These are phyloP conservation scores for Epicampocera succincta DNA, from an alignment of 2,888 invertebrate species.

Conservation along the genomic window DNA sequence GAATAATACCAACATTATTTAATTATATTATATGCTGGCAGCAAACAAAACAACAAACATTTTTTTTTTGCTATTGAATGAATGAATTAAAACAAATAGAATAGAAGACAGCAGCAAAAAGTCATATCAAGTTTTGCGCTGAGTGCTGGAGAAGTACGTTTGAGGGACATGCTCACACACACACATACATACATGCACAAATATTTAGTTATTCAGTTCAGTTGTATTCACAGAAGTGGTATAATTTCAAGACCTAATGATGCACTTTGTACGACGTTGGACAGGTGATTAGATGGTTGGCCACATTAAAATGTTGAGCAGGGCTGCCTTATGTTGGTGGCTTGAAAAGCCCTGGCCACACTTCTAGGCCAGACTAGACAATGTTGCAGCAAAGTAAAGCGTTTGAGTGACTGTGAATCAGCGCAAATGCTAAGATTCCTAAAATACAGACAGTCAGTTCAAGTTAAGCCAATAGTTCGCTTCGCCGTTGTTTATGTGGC, in stretches of 20 bases:
- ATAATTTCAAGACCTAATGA: conserved; percentile 57
- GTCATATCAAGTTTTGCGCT: conserved; percentile 30
- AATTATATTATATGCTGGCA: conserved; percentile 57
- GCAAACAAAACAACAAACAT: conserved; percentile 23
- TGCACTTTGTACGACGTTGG: conserved; percentile 58
- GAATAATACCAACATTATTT: conserved; percentile 64
- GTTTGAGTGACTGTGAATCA: too few relatives aligned
- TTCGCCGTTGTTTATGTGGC: too few relatives aligned
- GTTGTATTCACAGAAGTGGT: conserved; percentile 33
- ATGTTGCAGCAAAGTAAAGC: too few relatives aligned
- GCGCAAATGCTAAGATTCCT: too few relatives aligned
- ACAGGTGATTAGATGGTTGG: conserved; percentile 27
- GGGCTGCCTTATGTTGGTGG: too few relatives aligned
- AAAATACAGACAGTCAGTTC: too few relatives aligned
- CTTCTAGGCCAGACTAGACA: too few relatives aligned
- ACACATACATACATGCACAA: neutral
- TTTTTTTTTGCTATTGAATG: too few relatives aligned
- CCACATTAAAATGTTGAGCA: conserved; percentile 18
- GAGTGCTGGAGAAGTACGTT: conserved; percentile 35
- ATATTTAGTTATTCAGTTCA: neutral
- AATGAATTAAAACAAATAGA: neutral
- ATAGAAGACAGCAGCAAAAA: conserved; percentile 11
- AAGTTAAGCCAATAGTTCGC: too few relatives aligned
- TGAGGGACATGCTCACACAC: conserved; percentile 9
- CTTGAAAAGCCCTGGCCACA: too few relatives aligned